These are phyloP conservation scores for Mormyrops attenuatus DNA, from an alignment of 2,797 vertebrate species.

Conservation along the genomic window DNA sequence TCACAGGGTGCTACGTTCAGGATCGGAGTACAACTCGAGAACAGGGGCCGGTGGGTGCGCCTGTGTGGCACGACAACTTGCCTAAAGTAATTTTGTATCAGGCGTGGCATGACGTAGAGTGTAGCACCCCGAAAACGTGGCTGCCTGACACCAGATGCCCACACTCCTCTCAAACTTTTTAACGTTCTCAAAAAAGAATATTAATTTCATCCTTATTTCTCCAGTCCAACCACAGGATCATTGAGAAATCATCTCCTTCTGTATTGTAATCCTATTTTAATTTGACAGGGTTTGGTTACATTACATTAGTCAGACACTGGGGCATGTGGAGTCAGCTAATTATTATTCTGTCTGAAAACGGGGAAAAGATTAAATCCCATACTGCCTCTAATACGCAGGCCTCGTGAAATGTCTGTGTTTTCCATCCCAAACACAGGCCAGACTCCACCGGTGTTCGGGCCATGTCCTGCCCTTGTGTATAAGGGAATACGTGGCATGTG, in stretches of 20 bases:
- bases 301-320: slow-evolving; percentile 37
- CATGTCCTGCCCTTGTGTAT: background rate
- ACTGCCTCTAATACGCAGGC: slow-evolving; percentile 9
- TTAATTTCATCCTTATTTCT: slow-evolving; percentile 45
- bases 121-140: background rate
- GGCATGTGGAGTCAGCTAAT: slow-evolving; percentile 43
- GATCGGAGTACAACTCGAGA: background rate
- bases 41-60: background rate
- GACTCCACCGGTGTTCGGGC: background rate
- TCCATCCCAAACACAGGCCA: background rate
- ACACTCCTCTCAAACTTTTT: slow-evolving; percentile 6
- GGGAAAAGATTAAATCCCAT: slow-evolving; percentile 15
- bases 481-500: background rate
- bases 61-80: background rate
- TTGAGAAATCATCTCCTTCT: slow-evolving; percentile 35
- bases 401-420: background rate
- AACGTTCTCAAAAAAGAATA: slow-evolving; percentile 39
- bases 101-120: background rate
- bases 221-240: slow-evolving; percentile 41
- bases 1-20: background rate
- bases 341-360: slow-evolving; percentile 37
- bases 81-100: background rate
- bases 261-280: slow-evolving; percentile 44
- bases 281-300: slow-evolving; percentile 45
- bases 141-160: background rate